Conservation (phyloP, 2,888 invertebrate genomes). For the Epicampocera succincta region DNA sequence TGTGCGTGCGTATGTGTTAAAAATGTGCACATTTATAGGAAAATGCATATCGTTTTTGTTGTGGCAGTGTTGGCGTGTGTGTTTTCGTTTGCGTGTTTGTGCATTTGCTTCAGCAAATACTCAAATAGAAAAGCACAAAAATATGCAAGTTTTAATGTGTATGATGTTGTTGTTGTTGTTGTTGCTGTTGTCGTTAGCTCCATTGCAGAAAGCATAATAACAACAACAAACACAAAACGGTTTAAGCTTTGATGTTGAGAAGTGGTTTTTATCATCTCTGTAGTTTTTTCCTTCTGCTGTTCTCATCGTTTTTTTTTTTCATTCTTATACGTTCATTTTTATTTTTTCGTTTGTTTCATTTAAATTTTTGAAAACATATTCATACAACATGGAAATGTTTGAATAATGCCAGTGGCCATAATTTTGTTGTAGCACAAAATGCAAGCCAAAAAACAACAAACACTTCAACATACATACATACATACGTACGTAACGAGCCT, state of each 20-base stretch:
- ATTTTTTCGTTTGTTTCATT: slow-evolving; percentile 37
- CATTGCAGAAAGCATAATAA: slow-evolving; percentile 6
- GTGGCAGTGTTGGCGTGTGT: not conserved
- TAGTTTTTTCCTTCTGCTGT: not conserved
- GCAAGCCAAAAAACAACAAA: not conserved
- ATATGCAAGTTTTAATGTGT: not conserved
- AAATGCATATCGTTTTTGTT: slow-evolving; percentile 44
- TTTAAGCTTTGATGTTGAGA: slow-evolving; percentile 60
- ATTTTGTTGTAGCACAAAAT: slow-evolving; percentile 43
- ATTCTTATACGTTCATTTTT: not conserved
- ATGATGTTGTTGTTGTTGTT: not conserved
- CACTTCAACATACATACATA: not conserved
- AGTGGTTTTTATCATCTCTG: slow-evolving; percentile 42
- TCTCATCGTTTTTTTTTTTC: not conserved
- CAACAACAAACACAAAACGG: slow-evolving; percentile 5
- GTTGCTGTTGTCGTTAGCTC: not conserved
- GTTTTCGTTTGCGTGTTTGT: not conserved
- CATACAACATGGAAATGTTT: slow-evolving; percentile 38
- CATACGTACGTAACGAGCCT: no score
- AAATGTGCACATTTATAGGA: slow-evolving; percentile 12
- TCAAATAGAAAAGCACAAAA: not conserved
- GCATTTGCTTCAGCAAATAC: slow-evolving; percentile 23
- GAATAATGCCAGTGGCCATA: slow-evolving; percentile 59
- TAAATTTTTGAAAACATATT: slow-evolving; percentile 5
- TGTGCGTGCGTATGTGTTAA: no score